Evolutionary conservation across 2,888 invertebrate species (phyloP), one percentile per base, ranked within the genome.

Genomic region (Geotrupes spiniger): DNA sequence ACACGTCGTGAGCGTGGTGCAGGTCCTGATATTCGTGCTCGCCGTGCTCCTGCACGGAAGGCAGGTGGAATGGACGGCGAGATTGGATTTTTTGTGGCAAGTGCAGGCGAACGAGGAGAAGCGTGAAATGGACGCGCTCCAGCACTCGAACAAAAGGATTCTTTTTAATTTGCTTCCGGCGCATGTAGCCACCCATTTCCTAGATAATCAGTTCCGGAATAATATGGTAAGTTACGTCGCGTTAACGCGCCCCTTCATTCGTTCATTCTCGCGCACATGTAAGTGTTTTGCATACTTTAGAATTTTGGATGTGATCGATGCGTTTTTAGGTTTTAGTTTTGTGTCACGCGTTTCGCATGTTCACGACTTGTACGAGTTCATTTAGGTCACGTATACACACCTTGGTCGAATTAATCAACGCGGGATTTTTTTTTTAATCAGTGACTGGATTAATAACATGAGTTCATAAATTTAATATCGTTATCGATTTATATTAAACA

Each of bases 91-190:
- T 70, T 76, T 89, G 16, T 89, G 88, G 88, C 88, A 89, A 70
- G 78, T 87, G 56, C 87, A 92, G 77, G 92, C 92, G 2, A 82
- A 89, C 42, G 92, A 93, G 66, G 93, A 94, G 74, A 92, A 92
- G 71, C 80, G 87, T 42, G 93, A 92, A 71, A 92, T 94, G 92
- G 90, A 90, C 61, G 89, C 92, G n/a, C 72, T 94, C 53, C 93
- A 89, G 78, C 86, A 88, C 76, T 91, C 90, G 58, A 94, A 93
- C 72, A 83, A 87, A 71, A 78, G 91, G 64, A 92, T 94, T 64
- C 74, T 94, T 45, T 92, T 91, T 75, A 94, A 94, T 75, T 77
- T 94, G 56, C 78, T 94, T 46, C 94, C 94, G 16, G 87, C 91
- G 42, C 93, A 94, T 74, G 93, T 94, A 28, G 93, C 93, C 44